Evolutionary conservation across 2,888 invertebrate species (phyloP).

Genomic region (Geophilus truncorum): DNA sequence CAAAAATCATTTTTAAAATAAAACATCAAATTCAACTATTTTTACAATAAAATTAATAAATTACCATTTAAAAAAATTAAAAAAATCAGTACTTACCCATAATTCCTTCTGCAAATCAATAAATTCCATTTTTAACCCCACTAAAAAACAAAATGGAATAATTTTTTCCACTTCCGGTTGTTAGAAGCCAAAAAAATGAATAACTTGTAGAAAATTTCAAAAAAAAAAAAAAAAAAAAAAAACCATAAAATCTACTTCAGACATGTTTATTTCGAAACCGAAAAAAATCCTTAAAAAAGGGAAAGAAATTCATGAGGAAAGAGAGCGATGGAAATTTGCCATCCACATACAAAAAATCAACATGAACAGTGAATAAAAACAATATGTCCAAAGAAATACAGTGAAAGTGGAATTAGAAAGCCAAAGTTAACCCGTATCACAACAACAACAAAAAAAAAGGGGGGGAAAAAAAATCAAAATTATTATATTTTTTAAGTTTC

Average conservation of each 20-base stretch:
- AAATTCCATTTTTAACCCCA: too few relatives aligned
- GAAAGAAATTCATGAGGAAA: not conserved
- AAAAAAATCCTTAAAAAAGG: not conserved
- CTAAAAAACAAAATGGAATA: too few relatives aligned
- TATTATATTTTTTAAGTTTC: not conserved
- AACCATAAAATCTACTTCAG: constrained; percentile 3
- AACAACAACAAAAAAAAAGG: not conserved
- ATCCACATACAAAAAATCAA: not conserved
- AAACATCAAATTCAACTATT: too few relatives aligned
- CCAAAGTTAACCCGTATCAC: not conserved
- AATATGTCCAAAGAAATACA: not conserved
- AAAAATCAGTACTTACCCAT: too few relatives aligned
- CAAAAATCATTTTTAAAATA: too few relatives aligned
- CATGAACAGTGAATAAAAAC: not conserved
- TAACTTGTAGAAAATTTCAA: too few relatives aligned
- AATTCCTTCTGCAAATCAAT: too few relatives aligned
- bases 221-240: not conserved
- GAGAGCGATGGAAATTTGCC: not conserved
- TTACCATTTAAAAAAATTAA: too few relatives aligned
- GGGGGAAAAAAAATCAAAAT: not conserved
- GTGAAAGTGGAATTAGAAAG: not conserved
- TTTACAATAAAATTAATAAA: too few relatives aligned
- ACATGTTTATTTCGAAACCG: not conserved
- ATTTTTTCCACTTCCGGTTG: too few relatives aligned
- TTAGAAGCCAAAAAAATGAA: not conserved